phyloP scores from a whole-genome alignment of 1,140 invertebrate species.

The Lithobius niger region DNA sequence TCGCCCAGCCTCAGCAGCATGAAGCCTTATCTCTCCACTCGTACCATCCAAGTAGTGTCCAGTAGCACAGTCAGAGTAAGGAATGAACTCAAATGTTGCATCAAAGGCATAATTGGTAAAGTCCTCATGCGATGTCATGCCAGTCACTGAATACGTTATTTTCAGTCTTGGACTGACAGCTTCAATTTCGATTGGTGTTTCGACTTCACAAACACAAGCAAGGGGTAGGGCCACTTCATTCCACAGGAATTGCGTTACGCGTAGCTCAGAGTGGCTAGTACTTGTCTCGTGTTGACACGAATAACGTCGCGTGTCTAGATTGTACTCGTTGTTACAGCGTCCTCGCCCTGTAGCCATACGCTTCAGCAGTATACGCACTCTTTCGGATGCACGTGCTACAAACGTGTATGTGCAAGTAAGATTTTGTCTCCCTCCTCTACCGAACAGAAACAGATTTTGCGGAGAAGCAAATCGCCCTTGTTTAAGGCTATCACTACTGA shows the following conservation, averaged over 20 bases:
- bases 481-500: conserved; percentile 32
- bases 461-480: conserved; percentile 51
- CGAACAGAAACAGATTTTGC: conserved; percentile 59
- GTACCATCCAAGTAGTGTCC: conserved; percentile 9
- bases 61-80: conserved; percentile 15
- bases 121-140: conserved; percentile 63
- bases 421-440: conserved; percentile 53
- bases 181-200: conserved; percentile 1
- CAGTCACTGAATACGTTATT: conserved; percentile 43
- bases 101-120: conserved; percentile 51
- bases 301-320: conserved; percentile 55
- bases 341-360: conserved; percentile 55
- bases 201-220: conserved; percentile 4
- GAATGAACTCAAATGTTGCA: conserved; percentile 53
- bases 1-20: too few relatives aligned
- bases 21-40: conserved; percentile 18
- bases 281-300: conserved; percentile 34
- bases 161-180: neutral
- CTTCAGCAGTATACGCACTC: conserved; percentile 47
- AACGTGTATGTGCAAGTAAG: conserved; percentile 60
- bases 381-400: conserved; percentile 47
- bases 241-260: conserved; percentile 4
- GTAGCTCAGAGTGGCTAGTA: neutral
- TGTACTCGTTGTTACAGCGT: conserved; percentile 49
- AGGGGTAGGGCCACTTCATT: neutral